Evolutionary conservation across 2,113 vertebrate species (phyloP).

Genomic region (Xenus cinereus): DNA sequence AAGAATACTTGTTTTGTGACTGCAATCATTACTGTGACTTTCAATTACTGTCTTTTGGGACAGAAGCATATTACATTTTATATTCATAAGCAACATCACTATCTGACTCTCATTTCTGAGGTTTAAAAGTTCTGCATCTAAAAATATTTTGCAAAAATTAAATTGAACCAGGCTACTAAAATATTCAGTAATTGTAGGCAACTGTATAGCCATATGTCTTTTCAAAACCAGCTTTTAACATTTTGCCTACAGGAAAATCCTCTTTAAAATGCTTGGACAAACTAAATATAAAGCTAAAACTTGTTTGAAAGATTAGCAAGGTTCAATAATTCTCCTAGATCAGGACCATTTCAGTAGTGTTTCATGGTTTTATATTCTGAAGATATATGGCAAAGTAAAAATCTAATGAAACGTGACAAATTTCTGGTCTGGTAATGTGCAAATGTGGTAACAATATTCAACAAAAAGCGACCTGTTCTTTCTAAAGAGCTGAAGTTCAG

Average conservation of each 20-base stretch:
- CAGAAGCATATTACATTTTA: neutral
- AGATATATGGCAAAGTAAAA: constrained; percentile 40
- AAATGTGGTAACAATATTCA: neutral
- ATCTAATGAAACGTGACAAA: neutral
- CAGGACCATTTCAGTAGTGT: neutral
- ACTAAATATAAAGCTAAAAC: constrained; percentile 59
- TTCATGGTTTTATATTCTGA: constrained; percentile 1
- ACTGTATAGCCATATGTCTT: constrained; percentile 23
- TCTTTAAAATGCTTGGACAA: constrained; percentile 61
- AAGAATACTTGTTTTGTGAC: neutral
- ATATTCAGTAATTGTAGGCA: constrained; percentile 49
- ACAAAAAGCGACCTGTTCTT: neutral
- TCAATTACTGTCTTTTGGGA: neutral
- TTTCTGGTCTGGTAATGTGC: neutral
- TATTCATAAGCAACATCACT: neutral
- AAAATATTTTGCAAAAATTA: constrained; percentile 51
- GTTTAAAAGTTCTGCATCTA: neutral
- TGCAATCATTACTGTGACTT: neutral
- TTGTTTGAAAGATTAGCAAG: constrained; percentile 47
- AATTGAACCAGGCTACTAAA: constrained; percentile 49
- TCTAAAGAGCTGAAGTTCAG: neutral
- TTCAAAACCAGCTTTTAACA: constrained; percentile 47
- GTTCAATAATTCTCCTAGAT: constrained; percentile 47
- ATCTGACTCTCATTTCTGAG: neutral
- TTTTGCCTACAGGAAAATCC: constrained; percentile 52